A percentile compares a stretch with the other conserved stretches of the same genome.
Conservation (phyloP, 2,888 invertebrate species). For the Venustoraphidia nigricollis region DNA sequence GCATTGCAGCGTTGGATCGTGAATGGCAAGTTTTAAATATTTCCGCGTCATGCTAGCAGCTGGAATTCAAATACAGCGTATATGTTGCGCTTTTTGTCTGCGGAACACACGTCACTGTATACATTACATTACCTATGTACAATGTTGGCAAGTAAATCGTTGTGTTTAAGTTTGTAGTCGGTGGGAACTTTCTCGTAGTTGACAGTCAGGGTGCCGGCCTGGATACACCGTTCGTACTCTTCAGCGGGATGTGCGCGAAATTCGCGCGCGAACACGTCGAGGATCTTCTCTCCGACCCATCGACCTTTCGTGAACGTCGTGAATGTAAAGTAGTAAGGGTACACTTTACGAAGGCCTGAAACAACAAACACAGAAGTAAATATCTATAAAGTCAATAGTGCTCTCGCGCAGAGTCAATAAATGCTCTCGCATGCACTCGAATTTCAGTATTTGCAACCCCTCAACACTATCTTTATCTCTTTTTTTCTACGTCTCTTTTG, state of each 20-base stretch:
- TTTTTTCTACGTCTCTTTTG: background rate
- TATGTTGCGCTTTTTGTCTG: no score
- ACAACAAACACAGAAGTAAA: constrained; percentile 12
- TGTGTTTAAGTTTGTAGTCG: constrained; percentile 84
- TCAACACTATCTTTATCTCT: background rate
- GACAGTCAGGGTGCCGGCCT: constrained; percentile 81
- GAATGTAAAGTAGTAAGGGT: constrained; percentile 94
- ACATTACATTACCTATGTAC: constrained; percentile 78
- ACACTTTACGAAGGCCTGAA: constrained; percentile 85
- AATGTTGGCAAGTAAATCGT: constrained; percentile 82
- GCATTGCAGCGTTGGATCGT: no score
- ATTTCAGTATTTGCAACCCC: background rate
- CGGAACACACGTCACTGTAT: no score
- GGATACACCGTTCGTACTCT: constrained; percentile 82
- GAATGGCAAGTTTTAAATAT: no score
- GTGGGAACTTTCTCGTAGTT: constrained; percentile 85
- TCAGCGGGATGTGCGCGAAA: constrained; percentile 89
- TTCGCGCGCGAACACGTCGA: constrained; percentile 85
- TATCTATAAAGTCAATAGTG: background rate
- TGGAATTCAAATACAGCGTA: no score
- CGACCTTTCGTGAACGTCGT: constrained; percentile 91
- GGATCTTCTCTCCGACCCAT: constrained; percentile 87
- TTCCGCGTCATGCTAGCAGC: no score
- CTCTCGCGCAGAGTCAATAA: background rate
- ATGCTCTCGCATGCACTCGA: background rate